Evolutionary conservation across 1,140 invertebrate genomes (phyloP).

Genomic region (Zaprionus taronus): DNA sequence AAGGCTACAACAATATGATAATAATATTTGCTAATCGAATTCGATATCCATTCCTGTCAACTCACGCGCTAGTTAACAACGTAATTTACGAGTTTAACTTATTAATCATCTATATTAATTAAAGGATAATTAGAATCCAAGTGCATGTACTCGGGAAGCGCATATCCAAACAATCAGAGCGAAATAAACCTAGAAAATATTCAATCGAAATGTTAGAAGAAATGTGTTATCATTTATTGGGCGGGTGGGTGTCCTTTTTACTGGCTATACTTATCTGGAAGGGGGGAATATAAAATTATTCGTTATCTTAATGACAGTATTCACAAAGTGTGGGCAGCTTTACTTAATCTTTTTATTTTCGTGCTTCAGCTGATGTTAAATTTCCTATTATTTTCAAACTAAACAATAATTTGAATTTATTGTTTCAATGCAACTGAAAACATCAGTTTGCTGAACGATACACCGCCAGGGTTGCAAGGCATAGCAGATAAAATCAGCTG

Average conservation of each 20-base stretch:
- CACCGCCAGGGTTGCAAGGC: background rate
- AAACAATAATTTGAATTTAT: background rate
- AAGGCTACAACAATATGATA: slow-evolving; percentile 35
- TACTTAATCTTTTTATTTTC: background rate
- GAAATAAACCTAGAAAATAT: slow-evolving; percentile 77
- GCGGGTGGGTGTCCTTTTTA: background rate
- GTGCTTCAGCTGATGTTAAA: background rate
- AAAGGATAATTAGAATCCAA: slow-evolving; percentile 39
- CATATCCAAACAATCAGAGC: slow-evolving; percentile 75
- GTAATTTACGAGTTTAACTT: slow-evolving; percentile 32
- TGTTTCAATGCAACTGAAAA: fast-evolving
- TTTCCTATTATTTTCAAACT: background rate
- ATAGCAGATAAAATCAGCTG: background rate
- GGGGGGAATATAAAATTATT: background rate
- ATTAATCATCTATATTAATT: slow-evolving; percentile 26
- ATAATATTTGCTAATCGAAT: slow-evolving; percentile 30
- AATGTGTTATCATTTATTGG: background rate
- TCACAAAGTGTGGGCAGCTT: background rate
- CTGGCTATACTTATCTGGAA: background rate
- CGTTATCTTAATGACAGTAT: background rate
- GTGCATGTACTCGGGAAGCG: slow-evolving; percentile 55
- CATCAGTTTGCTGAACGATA: background rate
- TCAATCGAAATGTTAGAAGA: slow-evolving; percentile 26
- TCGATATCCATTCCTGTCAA: slow-evolving; percentile 29
- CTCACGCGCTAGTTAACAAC: slow-evolving; percentile 26